A percentile compares a stretch with the other conserved stretches of the same genome.
These are phyloP conservation scores for Drosophila sulfurigaster DNA, from an alignment of 1,140 invertebrate genomes.

Conservation along the genomic window DNA sequence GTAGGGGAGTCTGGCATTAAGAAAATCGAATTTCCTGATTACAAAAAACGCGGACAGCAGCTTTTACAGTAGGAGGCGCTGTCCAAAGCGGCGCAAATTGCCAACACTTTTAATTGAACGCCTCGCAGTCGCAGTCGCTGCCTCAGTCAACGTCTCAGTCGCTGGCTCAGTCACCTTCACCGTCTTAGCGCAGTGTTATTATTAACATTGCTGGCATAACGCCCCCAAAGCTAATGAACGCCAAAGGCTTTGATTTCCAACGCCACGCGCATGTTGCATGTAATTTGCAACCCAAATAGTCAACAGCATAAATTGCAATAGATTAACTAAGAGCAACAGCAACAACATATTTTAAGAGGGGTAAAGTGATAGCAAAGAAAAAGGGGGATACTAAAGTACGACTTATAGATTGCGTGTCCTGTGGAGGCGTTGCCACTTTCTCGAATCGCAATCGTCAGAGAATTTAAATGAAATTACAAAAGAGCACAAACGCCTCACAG, in stretches of 20 bases:
- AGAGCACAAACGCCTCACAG: conserved; percentile 26
- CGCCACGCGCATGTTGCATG: conserved; percentile 74
- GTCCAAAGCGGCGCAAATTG: conserved; percentile 71
- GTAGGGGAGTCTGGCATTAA: conserved; percentile 67
- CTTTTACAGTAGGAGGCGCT: conserved; percentile 27
- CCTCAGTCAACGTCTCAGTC: conserved; percentile 24
- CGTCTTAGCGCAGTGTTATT: conserved; percentile 41
- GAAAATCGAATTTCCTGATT: conserved; percentile 85
- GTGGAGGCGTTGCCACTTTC: conserved; percentile 39
- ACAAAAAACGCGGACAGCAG: conserved; percentile 44
- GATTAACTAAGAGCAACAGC: conserved; percentile 24
- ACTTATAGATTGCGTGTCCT: conserved; percentile 36
- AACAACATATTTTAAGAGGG: background rate
- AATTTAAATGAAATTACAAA: conserved; percentile 49
- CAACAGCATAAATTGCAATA: conserved; percentile 78
- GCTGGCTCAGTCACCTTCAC: conserved; percentile 3
- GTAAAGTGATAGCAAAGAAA: background rate
- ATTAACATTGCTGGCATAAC: conserved; percentile 67
- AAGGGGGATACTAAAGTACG: conserved; percentile 24
- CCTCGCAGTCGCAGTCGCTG: background rate
- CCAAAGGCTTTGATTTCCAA: conserved; percentile 82
- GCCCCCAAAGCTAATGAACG: conserved; percentile 85
- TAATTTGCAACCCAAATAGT: conserved; percentile 80
- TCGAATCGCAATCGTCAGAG: conserved; percentile 30
- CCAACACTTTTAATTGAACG: conserved; percentile 83